Evolutionary conservation across 2,797 vertebrate genomes (phyloP), one percentile per base, ranked within the genome.

Genomic region (Syndactyla subalaris): DNA sequence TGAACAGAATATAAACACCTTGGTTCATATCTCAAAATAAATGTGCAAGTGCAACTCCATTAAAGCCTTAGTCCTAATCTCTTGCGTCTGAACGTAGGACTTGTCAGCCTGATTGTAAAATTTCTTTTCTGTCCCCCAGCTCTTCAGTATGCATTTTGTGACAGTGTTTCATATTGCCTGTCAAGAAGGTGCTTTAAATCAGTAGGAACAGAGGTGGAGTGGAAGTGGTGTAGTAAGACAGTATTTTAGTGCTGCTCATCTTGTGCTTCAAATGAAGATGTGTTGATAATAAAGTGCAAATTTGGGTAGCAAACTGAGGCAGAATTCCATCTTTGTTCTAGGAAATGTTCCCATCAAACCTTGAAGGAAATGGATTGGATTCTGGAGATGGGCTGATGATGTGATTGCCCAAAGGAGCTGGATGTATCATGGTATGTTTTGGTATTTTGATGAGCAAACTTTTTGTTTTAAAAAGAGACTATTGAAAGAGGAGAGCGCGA

Each of bases 341-440:
- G 61, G 36, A 73, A 65, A 70, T 49, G 15, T 32, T 68, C 30
- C 22, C 46, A 30, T 43, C 39, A 78, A 14, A 63, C 12, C 17
- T 59, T 27, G 54, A 55, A 61, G 45, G 45, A 63, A 82, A 30
- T 78, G 0, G 16, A 17, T 23, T 57, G 22, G 24, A 36, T 59
- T 45, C 39, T 82, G 41, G 29, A 81, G 6, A 24, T 24, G 3
- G 46, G 14, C 12, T 70, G 61, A 30, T 32, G n/a, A 22, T 38
- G 8, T 54, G 61, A 46, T 88, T 57, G 24, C 41, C 57, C 34
- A 34, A 21, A 27, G 26, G 48, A 62, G 23, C 62, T 54, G 41
- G 38, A 41, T 6, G 10, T 19, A 24, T 3, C 0, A 0, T 12
- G 19, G 21, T 9, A 12, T 18, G 43, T 32, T 84, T 46, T 26